Percentiles rank a stretch among this genome's conserved stretches.
Conservation (phyloP, 2,113 vertebrate species). For the Sander lucioperca region DNA sequence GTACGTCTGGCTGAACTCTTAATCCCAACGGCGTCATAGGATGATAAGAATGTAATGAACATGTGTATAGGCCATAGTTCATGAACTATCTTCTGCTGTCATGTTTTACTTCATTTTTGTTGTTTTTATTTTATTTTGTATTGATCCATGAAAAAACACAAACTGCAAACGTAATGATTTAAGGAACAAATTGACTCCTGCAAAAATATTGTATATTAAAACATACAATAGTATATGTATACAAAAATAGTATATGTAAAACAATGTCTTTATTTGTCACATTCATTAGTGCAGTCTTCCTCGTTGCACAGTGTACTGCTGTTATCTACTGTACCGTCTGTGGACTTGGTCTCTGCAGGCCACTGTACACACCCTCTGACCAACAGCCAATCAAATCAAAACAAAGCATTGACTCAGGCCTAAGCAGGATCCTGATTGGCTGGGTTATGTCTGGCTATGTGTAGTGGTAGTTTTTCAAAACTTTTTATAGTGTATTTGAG, state of each 20-base stretch:
- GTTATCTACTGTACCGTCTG: slow-evolving; percentile 55
- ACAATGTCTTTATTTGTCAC: not conserved
- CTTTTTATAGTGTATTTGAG: too few relatives aligned
- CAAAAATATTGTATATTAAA: too few relatives aligned
- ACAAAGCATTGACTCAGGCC: slow-evolving; percentile 21
- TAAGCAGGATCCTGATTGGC: slow-evolving; percentile 40
- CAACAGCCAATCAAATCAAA: slow-evolving; percentile 65
- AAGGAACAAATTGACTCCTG: not conserved
- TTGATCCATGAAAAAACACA: too few relatives aligned
- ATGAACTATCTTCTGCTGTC: not conserved
- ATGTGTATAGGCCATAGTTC: not conserved
- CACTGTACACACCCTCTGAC: slow-evolving; percentile 19
- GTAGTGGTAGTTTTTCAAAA: not conserved
- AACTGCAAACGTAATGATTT: not conserved
- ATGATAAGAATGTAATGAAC: not conserved
- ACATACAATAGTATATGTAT: too few relatives aligned
- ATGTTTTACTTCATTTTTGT: not conserved
- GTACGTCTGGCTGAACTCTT: slow-evolving; percentile 72
- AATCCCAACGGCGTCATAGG: too few relatives aligned
- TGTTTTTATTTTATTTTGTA: not conserved
- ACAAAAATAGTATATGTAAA: not conserved
- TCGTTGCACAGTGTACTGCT: not conserved
- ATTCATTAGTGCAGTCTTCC: not conserved
- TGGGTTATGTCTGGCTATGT: not conserved
- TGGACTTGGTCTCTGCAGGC: slow-evolving; percentile 34